phyloP scores from a whole-genome alignment of 2,797 vertebrate species.

The Phylloscopus collybita region DNA sequence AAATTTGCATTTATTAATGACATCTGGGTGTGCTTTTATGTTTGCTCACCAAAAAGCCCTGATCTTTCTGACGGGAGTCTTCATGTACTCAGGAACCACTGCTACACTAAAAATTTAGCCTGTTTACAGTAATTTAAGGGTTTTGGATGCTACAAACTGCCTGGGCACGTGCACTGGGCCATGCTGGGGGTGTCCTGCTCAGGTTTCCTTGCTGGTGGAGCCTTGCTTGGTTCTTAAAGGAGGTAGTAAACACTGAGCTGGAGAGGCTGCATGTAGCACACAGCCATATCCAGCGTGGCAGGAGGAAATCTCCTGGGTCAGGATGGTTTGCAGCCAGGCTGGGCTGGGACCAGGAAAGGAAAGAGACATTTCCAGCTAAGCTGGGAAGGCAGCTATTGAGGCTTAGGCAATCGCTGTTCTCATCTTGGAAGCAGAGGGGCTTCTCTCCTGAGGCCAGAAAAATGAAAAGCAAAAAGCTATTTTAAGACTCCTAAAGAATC shows the following conservation, averaged over 20 bases:
- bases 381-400: neutral
- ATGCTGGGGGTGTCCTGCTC: neutral
- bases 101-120: neutral
- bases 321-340: neutral
- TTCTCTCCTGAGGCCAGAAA: neutral
- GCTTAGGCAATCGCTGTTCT: neutral
- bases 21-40: neutral
- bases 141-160: neutral
- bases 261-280: neutral
- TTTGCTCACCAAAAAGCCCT: neutral
- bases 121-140: neutral
- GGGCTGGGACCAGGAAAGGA: neutral
- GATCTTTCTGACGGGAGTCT: neutral
- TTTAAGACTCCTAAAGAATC: neutral
- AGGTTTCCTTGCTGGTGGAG: neutral
- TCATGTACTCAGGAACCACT: accelerated
- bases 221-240: neutral
- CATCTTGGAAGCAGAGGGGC: accelerated
- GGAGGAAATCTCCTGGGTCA: neutral
- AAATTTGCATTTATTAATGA: neutral
- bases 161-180: accelerated
- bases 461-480: neutral
- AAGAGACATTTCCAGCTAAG: neutral
- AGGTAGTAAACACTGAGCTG: neutral
- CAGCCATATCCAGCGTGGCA: neutral